Base-by-base conservation (phyloP, 2,113 vertebrate species). In the Vimba vimba region DNA sequence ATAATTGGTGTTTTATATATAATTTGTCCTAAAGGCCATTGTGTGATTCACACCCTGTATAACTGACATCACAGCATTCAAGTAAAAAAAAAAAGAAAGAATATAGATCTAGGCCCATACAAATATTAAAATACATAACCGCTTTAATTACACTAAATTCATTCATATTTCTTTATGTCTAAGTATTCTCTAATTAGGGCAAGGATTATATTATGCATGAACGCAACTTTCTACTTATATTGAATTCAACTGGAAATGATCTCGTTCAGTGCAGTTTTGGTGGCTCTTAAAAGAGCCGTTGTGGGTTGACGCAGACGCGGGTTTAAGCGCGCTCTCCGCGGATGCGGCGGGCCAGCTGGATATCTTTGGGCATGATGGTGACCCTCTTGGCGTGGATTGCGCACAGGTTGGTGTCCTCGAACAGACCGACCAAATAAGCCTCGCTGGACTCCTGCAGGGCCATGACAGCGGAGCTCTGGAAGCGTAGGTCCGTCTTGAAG, bases 341-440 rank as follows among this genome's bases (percentile, higher is more conserved):
- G 75, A 77, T 77, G 27, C 75, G 75, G 75, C 75, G 75, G 7
- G 74, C 74, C 45, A 77, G 74, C 74, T 96, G 95, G 90, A 96
- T 96, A 93, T 96, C 95, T 94, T 96, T 96, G 93, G 95, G 95
- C 95, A 96, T 96, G 91, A 96, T 96, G 89, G 95, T 96, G 92
- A 96, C 95, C 27, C 95, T 91, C 92, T 95, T 71, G 64, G 62
- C 43, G 64, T 55, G 45, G 45, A 36, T 69, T 45, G 64, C 25
- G 23, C 45, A 71, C 80, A 82, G 27, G 0, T 82, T 82, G 19
- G 80, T 82, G 80, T 82, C 80, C 27, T 82, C 80, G 17, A 82
- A 82, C 10, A 82, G 47, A 1, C 80, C 47, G 2, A 82, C 80
- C 80, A 82, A 5, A 55, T 82, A 82, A 82, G 80, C 80, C 60